phyloP scores from a whole-genome alignment of 2,888 invertebrate species.

The Perdita meconis region DNA sequence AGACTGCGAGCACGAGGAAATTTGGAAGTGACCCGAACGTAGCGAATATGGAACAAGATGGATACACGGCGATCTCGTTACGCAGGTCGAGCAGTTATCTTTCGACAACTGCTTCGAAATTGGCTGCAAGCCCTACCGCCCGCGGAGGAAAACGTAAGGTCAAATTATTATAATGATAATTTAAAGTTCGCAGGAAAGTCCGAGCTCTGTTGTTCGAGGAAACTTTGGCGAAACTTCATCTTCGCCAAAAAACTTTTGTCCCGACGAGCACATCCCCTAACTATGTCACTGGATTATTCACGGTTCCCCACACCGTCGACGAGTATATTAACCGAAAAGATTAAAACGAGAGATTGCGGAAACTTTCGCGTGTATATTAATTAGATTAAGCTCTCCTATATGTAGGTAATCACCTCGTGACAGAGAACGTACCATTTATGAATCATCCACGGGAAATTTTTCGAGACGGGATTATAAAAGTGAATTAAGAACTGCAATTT shows the following conservation, averaged over 20 bases:
- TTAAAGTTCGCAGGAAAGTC: constrained; percentile 23
- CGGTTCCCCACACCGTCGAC: constrained; percentile 17
- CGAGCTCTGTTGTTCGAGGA: not conserved
- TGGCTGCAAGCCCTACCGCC: not conserved
- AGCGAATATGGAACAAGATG: not conserved
- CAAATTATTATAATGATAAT: constrained; percentile 32
- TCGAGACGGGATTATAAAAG: not conserved
- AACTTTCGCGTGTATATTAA: constrained; percentile 35
- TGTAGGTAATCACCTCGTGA: too few species aligned
- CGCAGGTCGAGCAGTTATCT: not conserved
- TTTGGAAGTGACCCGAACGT: not conserved
- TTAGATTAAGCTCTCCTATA: not conserved
- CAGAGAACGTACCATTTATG: not conserved
- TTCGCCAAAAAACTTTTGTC: constrained; percentile 18
- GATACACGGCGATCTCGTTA: not conserved
- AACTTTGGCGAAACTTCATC: constrained; percentile 31
- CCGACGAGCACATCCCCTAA: not conserved
- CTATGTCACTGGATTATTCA: constrained; percentile 15
- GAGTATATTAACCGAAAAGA: constrained; percentile 32
- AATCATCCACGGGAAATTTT: constrained; percentile 4
- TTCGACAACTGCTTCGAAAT: not conserved
- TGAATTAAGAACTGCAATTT: constrained; percentile 24
- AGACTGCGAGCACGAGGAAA: constrained; percentile 13
- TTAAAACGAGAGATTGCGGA: constrained; percentile 15
- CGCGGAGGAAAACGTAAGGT: not conserved